Conservation (phyloP, 2,888 invertebrate genomes). For the Subacronicta megacephala region DNA sequence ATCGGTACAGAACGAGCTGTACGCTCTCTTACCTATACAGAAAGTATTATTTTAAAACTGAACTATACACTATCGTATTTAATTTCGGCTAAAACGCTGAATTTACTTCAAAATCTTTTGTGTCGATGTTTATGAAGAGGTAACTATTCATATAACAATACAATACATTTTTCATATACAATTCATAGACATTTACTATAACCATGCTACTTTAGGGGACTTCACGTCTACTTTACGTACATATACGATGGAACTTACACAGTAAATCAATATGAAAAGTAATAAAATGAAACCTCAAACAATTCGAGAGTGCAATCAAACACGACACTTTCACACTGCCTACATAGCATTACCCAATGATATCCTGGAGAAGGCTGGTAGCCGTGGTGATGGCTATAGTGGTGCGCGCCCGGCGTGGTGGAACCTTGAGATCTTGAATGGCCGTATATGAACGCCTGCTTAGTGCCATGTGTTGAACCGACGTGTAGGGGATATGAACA, state of each 20-base stretch:
- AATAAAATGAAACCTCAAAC: constrained; percentile 66
- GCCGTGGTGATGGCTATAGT: constrained; percentile 91
- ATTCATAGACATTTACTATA: constrained; percentile 43
- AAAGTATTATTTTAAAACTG: constrained; percentile 31
- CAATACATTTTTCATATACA: constrained; percentile 43
- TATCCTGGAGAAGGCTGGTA: constrained; percentile 93
- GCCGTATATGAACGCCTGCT: constrained; percentile 90
- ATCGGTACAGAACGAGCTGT: constrained; percentile 97
- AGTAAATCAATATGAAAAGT: constrained; percentile 57
- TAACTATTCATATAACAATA: constrained; percentile 44
- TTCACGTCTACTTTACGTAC: constrained; percentile 71
- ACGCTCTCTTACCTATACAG: constrained; percentile 95
- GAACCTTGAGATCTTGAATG: constrained; percentile 91
- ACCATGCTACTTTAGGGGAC: constrained; percentile 78
- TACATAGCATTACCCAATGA: constrained; percentile 92
- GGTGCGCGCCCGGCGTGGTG: constrained; percentile 91
- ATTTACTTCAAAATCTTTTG: constrained; percentile 26
- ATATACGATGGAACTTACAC: constrained; percentile 70
- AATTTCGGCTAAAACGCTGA: constrained; percentile 13
- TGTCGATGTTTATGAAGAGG: constrained; percentile 23
- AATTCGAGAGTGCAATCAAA: constrained; percentile 73
- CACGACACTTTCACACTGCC: constrained; percentile 78
- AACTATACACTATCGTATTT: not conserved
- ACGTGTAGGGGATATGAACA: constrained; percentile 97
- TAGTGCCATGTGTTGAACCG: constrained; percentile 91